Percentiles rank a stretch among this genome's conserved stretches.
Evolutionary conservation across 2,888 invertebrate species (phyloP).

Genomic region (Lasioglossum vierecki): DNA sequence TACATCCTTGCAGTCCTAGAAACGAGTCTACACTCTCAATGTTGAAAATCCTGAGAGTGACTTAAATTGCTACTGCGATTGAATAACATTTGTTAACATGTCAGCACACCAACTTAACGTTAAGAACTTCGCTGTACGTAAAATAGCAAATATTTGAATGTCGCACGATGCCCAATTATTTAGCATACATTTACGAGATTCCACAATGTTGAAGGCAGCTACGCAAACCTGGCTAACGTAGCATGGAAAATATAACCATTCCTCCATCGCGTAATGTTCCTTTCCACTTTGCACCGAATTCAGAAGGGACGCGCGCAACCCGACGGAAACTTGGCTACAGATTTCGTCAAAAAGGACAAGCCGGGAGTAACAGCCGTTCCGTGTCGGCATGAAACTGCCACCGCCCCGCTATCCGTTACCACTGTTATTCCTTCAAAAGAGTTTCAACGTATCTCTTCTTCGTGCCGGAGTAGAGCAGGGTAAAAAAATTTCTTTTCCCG

Average conservation of each 20-base stretch:
- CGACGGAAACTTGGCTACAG: constrained; percentile 43
- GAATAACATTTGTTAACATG: no score
- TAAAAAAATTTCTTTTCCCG: not conserved
- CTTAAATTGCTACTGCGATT: no score
- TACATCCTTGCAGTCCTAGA: no score
- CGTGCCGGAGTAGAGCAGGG: constrained; percentile 1
- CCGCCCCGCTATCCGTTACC: constrained; percentile 46
- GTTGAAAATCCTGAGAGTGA: no score
- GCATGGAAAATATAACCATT: constrained; percentile 10
- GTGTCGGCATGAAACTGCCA: constrained; percentile 52
- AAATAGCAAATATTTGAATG: not conserved
- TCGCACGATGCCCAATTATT: not conserved
- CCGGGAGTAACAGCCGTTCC: constrained; percentile 45
- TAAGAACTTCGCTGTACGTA: no score
- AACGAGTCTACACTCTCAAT: no score
- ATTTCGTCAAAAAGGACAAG: constrained; percentile 54
- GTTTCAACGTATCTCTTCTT: constrained; percentile 41
- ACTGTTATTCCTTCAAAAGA: constrained; percentile 52
- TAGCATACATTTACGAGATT: not conserved
- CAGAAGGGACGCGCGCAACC: constrained; percentile 22
- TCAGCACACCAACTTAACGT: no score
- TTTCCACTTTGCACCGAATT: constrained; percentile 39
- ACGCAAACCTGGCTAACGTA: constrained; percentile 12
- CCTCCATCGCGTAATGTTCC: constrained; percentile 18
- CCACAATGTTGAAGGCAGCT: constrained; percentile 3